Conservation (phyloP, 2,888 invertebrate genomes). For the Eubasilissa splendida region DNA sequence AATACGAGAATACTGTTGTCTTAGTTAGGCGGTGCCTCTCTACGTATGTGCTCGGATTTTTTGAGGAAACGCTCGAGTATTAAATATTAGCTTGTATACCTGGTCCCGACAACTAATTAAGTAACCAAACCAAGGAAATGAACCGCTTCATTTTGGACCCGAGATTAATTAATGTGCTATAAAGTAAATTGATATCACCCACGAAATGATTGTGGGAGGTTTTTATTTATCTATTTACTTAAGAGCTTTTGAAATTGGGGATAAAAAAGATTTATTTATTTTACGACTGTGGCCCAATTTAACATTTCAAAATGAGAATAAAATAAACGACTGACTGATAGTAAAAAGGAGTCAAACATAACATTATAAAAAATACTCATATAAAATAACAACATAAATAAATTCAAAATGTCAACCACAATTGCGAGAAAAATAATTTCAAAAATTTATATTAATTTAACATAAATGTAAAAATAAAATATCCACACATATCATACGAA, state of each 20-base stretch:
- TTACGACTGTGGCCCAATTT: not conserved
- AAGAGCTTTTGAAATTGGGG: conserved; percentile 23
- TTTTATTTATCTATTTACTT: conserved; percentile 17
- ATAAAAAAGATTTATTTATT: not conserved
- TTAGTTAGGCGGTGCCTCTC: conserved; percentile 36
- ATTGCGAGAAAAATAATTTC: no score
- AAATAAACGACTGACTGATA: no score
- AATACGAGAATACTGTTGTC: conserved; percentile 53
- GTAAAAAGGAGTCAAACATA: no score
- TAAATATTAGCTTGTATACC: conserved; percentile 46
- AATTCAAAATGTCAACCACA: no score
- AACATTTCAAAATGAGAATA: no score
- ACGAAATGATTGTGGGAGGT: conserved; percentile 9
- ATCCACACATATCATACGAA: no score
- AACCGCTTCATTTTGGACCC: conserved; percentile 28
- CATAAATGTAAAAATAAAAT: no score
- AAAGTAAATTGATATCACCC: conserved; percentile 38
- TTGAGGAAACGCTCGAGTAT: conserved; percentile 38
- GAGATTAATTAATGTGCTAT: conserved; percentile 31
- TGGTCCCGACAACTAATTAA: conserved; percentile 39
- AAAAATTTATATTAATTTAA: no score
- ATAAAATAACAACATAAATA: no score
- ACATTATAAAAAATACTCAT: no score
- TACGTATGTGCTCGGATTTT: conserved; percentile 25
- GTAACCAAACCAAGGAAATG: conserved; percentile 31